Conservation (phyloP, 2,113 vertebrate genomes). For the Pterocles orientalis region DNA sequence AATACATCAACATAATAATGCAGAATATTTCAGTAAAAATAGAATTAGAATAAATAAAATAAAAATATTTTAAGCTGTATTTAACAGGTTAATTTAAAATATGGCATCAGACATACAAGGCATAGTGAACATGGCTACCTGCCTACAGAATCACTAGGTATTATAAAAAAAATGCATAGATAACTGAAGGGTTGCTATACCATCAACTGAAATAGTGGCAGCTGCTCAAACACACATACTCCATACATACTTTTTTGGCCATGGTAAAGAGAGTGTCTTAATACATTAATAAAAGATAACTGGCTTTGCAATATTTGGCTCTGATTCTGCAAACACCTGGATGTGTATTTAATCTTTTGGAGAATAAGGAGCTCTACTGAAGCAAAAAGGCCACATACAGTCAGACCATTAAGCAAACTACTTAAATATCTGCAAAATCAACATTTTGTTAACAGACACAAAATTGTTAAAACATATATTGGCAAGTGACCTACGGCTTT, state of each 20-base stretch:
- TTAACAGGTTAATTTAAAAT: conserved; percentile 81
- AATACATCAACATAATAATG: conserved; percentile 77
- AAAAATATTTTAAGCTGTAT: conserved; percentile 90
- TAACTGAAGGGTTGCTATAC: conserved; percentile 79
- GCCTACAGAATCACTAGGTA: conserved; percentile 73
- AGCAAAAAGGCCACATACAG: conserved; percentile 1
- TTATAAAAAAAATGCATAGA: conserved; percentile 90
- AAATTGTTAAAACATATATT: conserved; percentile 59
- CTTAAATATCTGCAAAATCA: background rate
- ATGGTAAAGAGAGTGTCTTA: conserved; percentile 74
- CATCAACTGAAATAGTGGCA: conserved; percentile 61
- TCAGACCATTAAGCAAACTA: background rate
- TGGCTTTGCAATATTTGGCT: conserved; percentile 50
- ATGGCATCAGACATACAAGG: conserved; percentile 82
- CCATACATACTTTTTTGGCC: conserved; percentile 87
- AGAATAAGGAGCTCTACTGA: background rate
- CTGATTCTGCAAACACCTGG: background rate
- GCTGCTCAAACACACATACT: conserved; percentile 32
- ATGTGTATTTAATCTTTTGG: background rate
- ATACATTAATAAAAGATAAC: conserved; percentile 35
- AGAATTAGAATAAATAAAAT: conserved; percentile 99
- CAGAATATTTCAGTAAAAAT: conserved; percentile 93
- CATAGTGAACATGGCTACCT: conserved; percentile 76
- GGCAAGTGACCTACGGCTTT: conserved; percentile 28
- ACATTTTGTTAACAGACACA: conserved; percentile 39